Evolutionary conservation across 2,113 vertebrate genomes (phyloP), one percentile per base, ranked within the genome.

Genomic region (Vulpes vulpes): DNA sequence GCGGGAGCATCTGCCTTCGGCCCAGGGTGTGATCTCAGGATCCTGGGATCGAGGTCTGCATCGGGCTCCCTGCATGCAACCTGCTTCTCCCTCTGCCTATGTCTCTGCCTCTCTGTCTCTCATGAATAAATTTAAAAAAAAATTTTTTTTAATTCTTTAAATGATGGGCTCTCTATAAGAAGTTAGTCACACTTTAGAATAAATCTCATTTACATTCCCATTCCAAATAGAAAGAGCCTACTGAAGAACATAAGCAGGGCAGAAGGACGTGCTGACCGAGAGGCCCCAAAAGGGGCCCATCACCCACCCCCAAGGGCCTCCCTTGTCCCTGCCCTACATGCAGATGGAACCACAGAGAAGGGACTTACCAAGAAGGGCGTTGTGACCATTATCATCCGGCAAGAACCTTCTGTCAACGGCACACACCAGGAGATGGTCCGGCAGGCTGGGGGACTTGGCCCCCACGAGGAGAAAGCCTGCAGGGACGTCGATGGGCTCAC

Each of bases 371-470:
- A 99, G 98, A 67, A 99, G 99, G 30, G 99, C 99, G 25, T 99
- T 99, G 97, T 96, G 99, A 55, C 99, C 99, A 0, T 98, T 99
- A 97, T 99, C 99, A 80, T 99, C 99, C 0, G 99, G 99, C 94
- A 99, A 98, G 98, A 99, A 99, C 76, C 99, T 99, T 80, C 98
- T 98, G 98, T 99, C 99, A 67, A 99, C 99, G 0, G 99, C 99
- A 23, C 99, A 99, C 90, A 99, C 99, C 94, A 99, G 98, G 89
- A 99, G 99, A 27, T 99, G 99, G 87, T 99, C 99, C 0, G 99
- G 99, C 95, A 99, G 98, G 96, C 98, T 99, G 49, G 99, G 99
- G 59, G 99, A 99, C 98, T 99, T 99, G 38, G 99, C 99, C 32
- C 99, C 99, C 38, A 99, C 99, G 23, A 99, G 98, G 94, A 99